Percentiles rank a stretch among this genome's conserved stretches.
Conservation (phyloP, 2,113 vertebrate species). For the Arenaria interpres region DNA sequence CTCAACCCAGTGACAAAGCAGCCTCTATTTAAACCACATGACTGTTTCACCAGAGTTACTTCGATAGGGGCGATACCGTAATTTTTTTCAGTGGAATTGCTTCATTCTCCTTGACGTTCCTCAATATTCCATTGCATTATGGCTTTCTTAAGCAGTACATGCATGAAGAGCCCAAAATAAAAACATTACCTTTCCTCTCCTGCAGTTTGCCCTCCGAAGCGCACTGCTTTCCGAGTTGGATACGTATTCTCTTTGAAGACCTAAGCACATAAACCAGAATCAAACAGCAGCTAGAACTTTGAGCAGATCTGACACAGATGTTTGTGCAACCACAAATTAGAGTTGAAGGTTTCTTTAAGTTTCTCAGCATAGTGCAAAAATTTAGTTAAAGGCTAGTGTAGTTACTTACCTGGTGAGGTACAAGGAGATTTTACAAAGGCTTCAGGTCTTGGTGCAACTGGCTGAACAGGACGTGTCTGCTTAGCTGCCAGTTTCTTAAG, state of each 20-base stretch:
- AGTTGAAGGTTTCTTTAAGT: neutral
- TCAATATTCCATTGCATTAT: neutral
- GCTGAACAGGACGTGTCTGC: conserved; percentile 94
- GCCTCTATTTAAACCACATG: neutral
- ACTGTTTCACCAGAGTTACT: neutral
- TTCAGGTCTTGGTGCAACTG: conserved; percentile 95
- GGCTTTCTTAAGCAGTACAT: neutral
- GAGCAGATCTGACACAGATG: neutral
- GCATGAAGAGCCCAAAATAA: neutral
- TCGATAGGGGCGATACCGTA: neutral
- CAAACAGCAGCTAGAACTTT: neutral
- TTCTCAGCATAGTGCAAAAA: neutral
- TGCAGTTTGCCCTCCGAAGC: conserved; percentile 73
- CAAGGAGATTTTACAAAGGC: conserved; percentile 88
- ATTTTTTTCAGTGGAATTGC: neutral
- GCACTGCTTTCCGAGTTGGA: conserved; percentile 66
- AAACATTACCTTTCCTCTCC: conserved; percentile 79
- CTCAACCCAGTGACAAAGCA: neutral
- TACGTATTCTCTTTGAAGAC: conserved; percentile 74
- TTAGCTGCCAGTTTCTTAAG: conserved; percentile 96
- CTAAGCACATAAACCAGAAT: conserved; percentile 26
- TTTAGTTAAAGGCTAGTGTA: neutral
- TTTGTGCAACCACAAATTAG: neutral
- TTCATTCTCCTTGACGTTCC: neutral
- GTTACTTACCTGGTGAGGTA: conserved; percentile 80